phyloP scores from a whole-genome alignment of 2,797 vertebrate genomes.

The Catostomus latipinnis region DNA sequence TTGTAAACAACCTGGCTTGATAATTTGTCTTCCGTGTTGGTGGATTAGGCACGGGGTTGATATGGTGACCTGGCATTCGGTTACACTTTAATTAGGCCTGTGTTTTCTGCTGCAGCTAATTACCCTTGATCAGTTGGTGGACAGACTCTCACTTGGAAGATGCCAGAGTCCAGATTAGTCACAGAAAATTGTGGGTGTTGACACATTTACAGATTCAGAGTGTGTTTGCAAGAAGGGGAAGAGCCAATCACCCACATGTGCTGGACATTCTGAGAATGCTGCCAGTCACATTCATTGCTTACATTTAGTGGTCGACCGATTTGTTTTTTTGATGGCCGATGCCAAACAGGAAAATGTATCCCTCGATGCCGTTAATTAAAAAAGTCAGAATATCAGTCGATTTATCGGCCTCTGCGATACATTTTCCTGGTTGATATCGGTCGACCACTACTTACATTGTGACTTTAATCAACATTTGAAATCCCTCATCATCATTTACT shows the following conservation, averaged over 20 bases:
- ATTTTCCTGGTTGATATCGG: no score
- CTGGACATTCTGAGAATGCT: neutral
- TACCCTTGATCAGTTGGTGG: conserved; percentile 46
- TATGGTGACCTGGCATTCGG: conserved; percentile 25
- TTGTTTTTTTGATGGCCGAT: no score
- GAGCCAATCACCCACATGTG: conserved; percentile 8
- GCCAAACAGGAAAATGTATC: no score
- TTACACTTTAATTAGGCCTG: conserved; percentile 52
- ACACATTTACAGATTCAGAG: conserved; percentile 3
- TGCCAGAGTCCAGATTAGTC: conserved; percentile 44
- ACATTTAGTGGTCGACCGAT: no score
- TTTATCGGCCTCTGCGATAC: no score
- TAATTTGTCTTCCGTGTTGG: conserved; percentile 37
- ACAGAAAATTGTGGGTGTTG: conserved; percentile 34
- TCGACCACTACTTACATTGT: no score
- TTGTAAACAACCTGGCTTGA: conserved; percentile 35
- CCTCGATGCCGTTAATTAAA: no score
- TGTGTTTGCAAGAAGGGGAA: no score
- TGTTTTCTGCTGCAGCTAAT: conserved; percentile 48
- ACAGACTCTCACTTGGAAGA: conserved; percentile 32
- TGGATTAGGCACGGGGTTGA: conserved; percentile 22
- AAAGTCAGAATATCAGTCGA: no score
- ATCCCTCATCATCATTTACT: no score
- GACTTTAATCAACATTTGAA: no score
- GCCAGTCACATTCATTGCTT: neutral